Base-by-base conservation (phyloP, 2,797 vertebrate genomes). In the Eulemur coronatus region DNA sequence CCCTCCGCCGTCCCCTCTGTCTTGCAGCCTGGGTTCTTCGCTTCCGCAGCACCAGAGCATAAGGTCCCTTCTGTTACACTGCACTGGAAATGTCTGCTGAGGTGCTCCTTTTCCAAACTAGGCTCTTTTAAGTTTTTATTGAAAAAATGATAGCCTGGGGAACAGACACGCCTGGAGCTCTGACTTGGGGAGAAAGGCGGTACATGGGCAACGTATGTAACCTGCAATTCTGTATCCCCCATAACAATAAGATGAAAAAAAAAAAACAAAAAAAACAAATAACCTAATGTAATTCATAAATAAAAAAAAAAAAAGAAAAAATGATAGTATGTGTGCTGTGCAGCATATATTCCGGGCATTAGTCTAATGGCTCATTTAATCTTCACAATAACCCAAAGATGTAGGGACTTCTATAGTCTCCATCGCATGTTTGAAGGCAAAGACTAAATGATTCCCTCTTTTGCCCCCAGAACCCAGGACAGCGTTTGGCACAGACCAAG, bases 401-500 rank as follows among this genome's bases (percentile, higher is more conserved):
- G 30, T 2, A 17, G 81, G 57, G 14, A 18, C n/a, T 28, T 1
- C 41, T 13, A 4, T 3, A 4, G 28, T 52, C 13, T 14, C 12
- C n/a, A 5, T 1, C 33, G 30, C n/a, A 20, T 41, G 28, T n/a
- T 20, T n/a, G 79, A 48, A 33, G 38, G 8, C 5, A 35, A 43
- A 38, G 35, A 22, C 22, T 43, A 9, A 1, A 0, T 41, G 28
- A 28, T 33, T 59, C 20, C 7, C 6, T 30, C 41, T 69, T 50
- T 20, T 28, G 1, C 55, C n/a, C 14, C 28, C 33, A 50, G 63
- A 38, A 46, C 30, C 20, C 41, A n/a, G 92, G 38, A 35, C 46
- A 35, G 33, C 1, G 0, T 17, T 14, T 6, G 65, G 4, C 17
- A 28, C 3, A n/a, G 52, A 48, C 7, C 2, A 12, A 10, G 12